Conservation (phyloP, 2,888 invertebrate genomes). For the Oasisia sp. region DNA sequence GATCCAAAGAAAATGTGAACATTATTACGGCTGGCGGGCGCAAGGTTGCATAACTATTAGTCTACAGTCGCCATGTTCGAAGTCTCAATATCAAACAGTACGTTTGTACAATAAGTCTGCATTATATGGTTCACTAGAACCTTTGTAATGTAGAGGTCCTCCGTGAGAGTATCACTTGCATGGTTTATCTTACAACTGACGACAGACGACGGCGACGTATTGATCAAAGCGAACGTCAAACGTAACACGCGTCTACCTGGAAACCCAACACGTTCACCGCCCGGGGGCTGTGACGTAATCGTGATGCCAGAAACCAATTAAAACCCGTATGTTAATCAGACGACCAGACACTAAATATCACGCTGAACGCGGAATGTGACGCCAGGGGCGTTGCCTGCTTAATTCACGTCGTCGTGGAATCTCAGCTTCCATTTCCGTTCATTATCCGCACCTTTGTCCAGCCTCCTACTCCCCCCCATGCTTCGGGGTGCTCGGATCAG, state of each 20-base stretch:
- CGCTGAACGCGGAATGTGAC: not conserved
- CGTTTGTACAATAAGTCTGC: not conserved
- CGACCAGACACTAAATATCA: conserved; percentile 13
- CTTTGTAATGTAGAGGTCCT: not conserved
- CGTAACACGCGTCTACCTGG: conserved; percentile 10
- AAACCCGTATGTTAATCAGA: conserved; percentile 17
- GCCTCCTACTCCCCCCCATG: not conserved
- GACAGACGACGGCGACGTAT: not conserved
- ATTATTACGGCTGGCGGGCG: not conserved
- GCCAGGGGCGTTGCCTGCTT: conserved; percentile 10
- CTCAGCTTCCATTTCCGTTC: conserved; percentile 13
- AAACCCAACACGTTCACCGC: conserved; percentile 2
- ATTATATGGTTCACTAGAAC: not conserved
- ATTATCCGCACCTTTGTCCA: not conserved
- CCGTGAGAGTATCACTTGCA: not conserved
- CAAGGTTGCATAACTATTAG: not conserved
- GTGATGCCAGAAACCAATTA: not conserved
- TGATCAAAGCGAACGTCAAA: not conserved
- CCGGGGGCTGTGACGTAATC: conserved; percentile 12
- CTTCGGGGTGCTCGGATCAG: not conserved
- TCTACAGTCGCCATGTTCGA: not conserved
- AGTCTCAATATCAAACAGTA: not conserved
- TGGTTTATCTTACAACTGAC: not conserved
- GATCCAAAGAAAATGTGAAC: not conserved
- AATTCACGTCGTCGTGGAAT: not conserved